Evolutionary conservation across 1,140 invertebrate genomes (phyloP).

Genomic region (Bombyx mandarina): DNA sequence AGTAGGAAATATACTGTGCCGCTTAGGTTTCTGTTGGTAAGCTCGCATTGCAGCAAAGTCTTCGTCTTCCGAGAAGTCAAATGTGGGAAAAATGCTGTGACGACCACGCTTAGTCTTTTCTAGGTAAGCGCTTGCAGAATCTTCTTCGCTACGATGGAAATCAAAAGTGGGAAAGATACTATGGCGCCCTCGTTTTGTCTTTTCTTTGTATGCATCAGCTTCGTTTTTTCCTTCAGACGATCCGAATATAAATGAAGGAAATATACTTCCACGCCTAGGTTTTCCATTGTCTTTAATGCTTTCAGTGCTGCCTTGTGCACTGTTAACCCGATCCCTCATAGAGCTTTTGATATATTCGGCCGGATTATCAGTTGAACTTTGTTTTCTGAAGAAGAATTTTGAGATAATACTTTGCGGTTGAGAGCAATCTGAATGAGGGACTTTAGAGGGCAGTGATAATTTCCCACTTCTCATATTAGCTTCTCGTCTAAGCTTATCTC

Average conservation of each 20-base stretch:
- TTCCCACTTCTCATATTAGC: conserved; percentile 62
- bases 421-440: conserved; percentile 15
- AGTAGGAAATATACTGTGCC: conserved; percentile 58
- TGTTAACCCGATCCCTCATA: conserved; percentile 42
- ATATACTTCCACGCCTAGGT: conserved; percentile 44
- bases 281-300: conserved; percentile 26
- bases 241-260: conserved; percentile 34
- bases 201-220: conserved; percentile 30
- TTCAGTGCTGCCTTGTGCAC: conserved; percentile 28
- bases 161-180: conserved; percentile 35
- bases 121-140: conserved; percentile 33
- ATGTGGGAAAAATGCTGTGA: conserved; percentile 55
- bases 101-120: conserved; percentile 50
- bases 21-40: conserved; percentile 50
- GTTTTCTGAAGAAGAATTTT: conserved; percentile 40
- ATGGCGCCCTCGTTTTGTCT: conserved; percentile 28
- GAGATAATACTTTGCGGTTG: conserved; percentile 44
- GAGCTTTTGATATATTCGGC: conserved; percentile 49
- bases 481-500: conserved; percentile 71
- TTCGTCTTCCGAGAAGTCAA: conserved; percentile 59
- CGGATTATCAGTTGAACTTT: conserved; percentile 44
- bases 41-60: conserved; percentile 33
- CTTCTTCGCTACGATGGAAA: conserved; percentile 21
- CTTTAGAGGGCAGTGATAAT: conserved; percentile 42
- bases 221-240: conserved; percentile 32